Conservation (phyloP, 2,888 invertebrate genomes). For the Agrochola lota region DNA sequence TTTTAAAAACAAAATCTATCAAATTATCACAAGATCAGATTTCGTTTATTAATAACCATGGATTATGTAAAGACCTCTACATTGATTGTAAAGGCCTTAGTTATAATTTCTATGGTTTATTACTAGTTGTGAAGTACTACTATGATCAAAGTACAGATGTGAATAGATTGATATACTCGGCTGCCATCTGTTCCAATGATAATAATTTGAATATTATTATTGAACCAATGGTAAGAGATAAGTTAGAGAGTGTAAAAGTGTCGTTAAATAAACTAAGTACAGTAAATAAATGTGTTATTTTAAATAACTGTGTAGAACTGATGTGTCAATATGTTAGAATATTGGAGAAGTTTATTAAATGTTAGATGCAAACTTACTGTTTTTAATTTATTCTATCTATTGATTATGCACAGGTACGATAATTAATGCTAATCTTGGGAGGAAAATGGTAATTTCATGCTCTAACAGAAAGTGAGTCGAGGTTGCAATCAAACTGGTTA, state of each 20-base stretch:
- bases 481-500: background rate
- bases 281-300: conserved; percentile 77
- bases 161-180: conserved; percentile 85
- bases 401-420: background rate
- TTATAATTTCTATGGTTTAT: conserved; percentile 91
- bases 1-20: conserved; percentile 78
- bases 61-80: conserved; percentile 91
- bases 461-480: background rate
- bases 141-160: conserved; percentile 83
- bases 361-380: conserved; percentile 73
- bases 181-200: conserved; percentile 84
- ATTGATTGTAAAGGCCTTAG: conserved; percentile 92
- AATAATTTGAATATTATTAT: conserved; percentile 82
- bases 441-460: background rate
- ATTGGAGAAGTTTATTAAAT: conserved; percentile 89
- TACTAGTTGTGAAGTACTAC: conserved; percentile 87
- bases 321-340: conserved; percentile 87
- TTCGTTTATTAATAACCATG: conserved; percentile 91
- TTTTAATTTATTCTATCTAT: conserved; percentile 19
- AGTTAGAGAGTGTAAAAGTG: conserved; percentile 76
- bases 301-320: conserved; percentile 86
- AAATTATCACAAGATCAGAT: conserved; percentile 90
- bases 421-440: conserved; percentile 11
- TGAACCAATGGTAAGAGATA: conserved; percentile 81
- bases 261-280: conserved; percentile 78